Conservation (phyloP, 2,888 invertebrate genomes). For the Plusia festucae region DNA sequence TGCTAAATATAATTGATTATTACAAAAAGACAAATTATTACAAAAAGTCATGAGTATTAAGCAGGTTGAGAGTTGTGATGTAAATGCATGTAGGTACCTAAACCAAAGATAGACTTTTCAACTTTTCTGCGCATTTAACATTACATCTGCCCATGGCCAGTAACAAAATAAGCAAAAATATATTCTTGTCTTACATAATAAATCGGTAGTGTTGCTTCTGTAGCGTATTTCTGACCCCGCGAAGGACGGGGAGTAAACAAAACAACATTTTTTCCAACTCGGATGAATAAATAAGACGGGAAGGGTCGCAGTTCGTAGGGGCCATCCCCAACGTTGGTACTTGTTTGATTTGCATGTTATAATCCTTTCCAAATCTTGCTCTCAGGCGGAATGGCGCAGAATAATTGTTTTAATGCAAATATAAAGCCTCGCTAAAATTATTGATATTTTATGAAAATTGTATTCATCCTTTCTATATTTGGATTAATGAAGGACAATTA, state of each 20-base stretch:
- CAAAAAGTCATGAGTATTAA: too few species aligned
- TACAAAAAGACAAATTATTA: too few species aligned
- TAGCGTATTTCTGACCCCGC: constrained; percentile 74
- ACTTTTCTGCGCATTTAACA: constrained; percentile 28
- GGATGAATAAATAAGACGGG: constrained; percentile 88
- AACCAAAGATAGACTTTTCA: background rate
- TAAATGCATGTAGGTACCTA: too few species aligned
- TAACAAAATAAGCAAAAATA: constrained; percentile 80
- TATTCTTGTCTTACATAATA: constrained; percentile 71
- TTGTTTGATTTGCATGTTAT: constrained; percentile 89
- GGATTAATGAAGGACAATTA: background rate
- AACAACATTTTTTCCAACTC: constrained; percentile 86
- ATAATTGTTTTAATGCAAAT: constrained; percentile 62
- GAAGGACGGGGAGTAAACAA: constrained; percentile 81
- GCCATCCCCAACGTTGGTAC: constrained; percentile 77
- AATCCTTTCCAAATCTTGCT: constrained; percentile 83
- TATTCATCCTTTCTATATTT: constrained; percentile 20
- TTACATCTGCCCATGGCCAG: too few species aligned
- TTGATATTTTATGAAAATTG: constrained; percentile 49
- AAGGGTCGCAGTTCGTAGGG: constrained; percentile 78
- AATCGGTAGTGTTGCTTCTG: constrained; percentile 75
- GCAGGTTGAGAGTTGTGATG: too few species aligned
- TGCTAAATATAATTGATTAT: background rate
- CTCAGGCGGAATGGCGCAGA: constrained; percentile 69
- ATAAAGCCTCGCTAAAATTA: constrained; percentile 45